These are phyloP conservation scores for Leucophenga montana DNA, from an alignment of 2,888 invertebrate genomes.

Conservation along the genomic window DNA sequence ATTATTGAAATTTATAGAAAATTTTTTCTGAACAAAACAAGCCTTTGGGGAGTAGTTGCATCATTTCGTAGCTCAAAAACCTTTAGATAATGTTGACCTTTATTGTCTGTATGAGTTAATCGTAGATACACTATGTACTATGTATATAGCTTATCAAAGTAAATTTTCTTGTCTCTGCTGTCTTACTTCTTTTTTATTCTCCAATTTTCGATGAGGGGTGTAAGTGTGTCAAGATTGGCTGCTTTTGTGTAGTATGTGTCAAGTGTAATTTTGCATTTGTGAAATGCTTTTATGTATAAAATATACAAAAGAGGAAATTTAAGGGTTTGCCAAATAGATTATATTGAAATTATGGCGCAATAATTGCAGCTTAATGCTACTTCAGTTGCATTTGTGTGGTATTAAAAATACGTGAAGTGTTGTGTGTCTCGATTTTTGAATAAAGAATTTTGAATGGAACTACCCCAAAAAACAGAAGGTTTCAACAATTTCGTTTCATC, in stretches of 20 bases:
- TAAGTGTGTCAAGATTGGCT: not conserved
- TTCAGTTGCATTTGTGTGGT: not conserved
- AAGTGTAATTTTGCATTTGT: not conserved
- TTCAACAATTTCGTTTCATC: too few relatives aligned
- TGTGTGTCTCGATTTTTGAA: too few relatives aligned
- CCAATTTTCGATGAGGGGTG: not conserved
- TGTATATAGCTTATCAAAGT: too few relatives aligned
- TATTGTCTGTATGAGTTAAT: conserved; percentile 47
- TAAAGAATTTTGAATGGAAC: too few relatives aligned
- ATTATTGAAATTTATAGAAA: conserved; percentile 62
- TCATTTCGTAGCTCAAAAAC: not conserved
- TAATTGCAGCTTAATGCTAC: conserved; percentile 20
- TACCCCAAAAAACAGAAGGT: too few relatives aligned
- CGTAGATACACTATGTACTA: conserved; percentile 33
- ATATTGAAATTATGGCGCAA: conserved; percentile 8
- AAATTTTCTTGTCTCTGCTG: too few relatives aligned
- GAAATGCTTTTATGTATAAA: not conserved
- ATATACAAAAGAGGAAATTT: too few relatives aligned
- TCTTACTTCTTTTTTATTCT: not conserved
- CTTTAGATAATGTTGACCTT: conserved; percentile 42
- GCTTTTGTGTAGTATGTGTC: not conserved
- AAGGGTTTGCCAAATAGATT: not conserved
- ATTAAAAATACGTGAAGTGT: not conserved
- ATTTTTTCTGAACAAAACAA: conserved; percentile 25
- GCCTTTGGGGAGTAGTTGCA: not conserved